A percentile compares a stretch with the other conserved stretches of the same genome.
Conservation (phyloP, 2,113 vertebrate species). For the Psophia crepitans region DNA sequence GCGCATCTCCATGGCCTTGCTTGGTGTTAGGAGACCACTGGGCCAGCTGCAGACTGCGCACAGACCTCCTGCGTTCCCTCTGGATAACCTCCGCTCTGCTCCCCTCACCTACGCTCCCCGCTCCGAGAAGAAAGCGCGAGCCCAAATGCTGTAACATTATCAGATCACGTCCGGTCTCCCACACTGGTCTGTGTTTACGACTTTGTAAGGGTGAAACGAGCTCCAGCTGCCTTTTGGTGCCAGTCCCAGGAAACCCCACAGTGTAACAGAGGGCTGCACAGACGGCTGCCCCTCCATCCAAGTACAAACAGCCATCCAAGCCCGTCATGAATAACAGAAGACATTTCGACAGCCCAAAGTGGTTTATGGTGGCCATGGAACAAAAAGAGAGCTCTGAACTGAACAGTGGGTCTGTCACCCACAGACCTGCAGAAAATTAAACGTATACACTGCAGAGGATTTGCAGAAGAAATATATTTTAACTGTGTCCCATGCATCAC, state of each 20-base stretch:
- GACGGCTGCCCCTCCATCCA: conserved; percentile 8
- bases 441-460: not conserved
- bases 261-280: conserved; percentile 43
- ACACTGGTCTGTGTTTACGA: not conserved
- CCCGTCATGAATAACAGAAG: not conserved
- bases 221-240: conserved; percentile 7
- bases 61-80: not conserved
- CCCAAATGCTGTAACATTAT: not conserved
- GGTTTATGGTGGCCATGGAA: not conserved
- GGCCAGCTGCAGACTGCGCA: not conserved
- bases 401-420: not conserved
- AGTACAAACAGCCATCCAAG: conserved; percentile 12
- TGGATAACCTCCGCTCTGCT: not conserved
- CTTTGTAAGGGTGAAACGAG: not conserved
- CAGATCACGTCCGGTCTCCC: not conserved
- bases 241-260: not conserved
- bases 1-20: not conserved
- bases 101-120: fast-evolving
- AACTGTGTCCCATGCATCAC: not conserved
- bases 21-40: not conserved
- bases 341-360: not conserved
- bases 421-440: not conserved
- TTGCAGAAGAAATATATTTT: not conserved
- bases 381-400: not conserved
- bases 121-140: not conserved